Conservation (phyloP, 2,113 vertebrate species). For the Madoqua kirkii region DNA sequence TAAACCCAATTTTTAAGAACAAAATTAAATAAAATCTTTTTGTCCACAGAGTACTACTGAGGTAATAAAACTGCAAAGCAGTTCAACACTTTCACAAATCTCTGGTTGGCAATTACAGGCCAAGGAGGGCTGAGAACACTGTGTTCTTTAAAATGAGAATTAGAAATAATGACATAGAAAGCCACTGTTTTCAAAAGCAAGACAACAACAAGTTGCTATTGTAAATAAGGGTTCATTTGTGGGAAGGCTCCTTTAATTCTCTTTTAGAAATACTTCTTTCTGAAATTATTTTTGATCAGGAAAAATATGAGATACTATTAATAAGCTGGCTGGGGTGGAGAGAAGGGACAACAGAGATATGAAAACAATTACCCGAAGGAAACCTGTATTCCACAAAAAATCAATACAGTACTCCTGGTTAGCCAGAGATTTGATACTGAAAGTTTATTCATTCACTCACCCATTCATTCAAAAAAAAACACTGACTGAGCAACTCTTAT, state of each 20-base stretch:
- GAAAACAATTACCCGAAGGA: neutral
- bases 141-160: neutral
- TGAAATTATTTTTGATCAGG: neutral
- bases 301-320: neutral
- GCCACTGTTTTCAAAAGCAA: neutral
- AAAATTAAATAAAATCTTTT: neutral
- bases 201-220: neutral
- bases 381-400: neutral
- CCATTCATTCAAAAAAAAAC: neutral
- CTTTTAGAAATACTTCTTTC: neutral
- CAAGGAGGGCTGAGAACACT: neutral
- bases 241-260: neutral
- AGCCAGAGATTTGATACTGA: neutral
- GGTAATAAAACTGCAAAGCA: neutral
- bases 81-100: neutral
- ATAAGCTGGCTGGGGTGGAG: neutral
- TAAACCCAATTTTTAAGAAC: neutral
- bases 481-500: neutral
- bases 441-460: neutral
- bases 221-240: neutral
- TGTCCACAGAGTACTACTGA: neutral
- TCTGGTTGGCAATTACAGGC: neutral
- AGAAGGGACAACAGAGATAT: neutral
- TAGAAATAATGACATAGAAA: neutral
- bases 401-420: neutral